Conservation (phyloP, 2,888 invertebrate genomes). For the Dascillus cervinus region DNA sequence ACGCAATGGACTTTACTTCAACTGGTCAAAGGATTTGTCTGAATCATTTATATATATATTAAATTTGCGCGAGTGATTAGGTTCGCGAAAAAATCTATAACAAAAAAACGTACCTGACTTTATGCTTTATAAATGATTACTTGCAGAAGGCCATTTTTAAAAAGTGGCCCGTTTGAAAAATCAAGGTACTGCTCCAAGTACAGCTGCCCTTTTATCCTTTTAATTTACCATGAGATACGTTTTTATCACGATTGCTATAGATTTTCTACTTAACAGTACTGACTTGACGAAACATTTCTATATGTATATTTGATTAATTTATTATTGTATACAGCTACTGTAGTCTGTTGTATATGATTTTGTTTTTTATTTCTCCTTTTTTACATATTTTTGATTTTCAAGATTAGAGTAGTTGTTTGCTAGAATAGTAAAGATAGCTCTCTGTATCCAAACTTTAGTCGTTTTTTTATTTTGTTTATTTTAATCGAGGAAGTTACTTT, state of each 20-base stretch:
- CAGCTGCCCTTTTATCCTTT: too few relatives aligned
- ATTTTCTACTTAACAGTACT: conserved; percentile 32
- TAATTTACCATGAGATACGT: conserved; percentile 13
- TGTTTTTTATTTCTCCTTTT: conserved; percentile 22
- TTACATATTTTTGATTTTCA: conserved; percentile 21
- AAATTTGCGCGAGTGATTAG: too few relatives aligned
- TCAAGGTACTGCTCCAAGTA: conserved; percentile 25
- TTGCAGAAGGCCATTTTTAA: conserved; percentile 20
- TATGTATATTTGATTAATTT: conserved; percentile 26
- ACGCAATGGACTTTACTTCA: too few relatives aligned
- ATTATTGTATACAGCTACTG: conserved; percentile 24
- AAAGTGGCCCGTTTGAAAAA: conserved; percentile 21
- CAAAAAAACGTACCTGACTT: conserved; percentile 41
- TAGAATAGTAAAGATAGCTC: conserved; percentile 35
- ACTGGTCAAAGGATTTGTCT: too few relatives aligned
- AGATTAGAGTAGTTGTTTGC: conserved; percentile 30
- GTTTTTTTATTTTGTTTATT: too few relatives aligned
- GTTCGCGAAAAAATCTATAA: conserved; percentile 21
- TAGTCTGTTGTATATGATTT: conserved; percentile 26
- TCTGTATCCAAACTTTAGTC: conserved; percentile 36
- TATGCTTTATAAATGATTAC: conserved; percentile 36
- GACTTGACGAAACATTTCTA: conserved; percentile 26
- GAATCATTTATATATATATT: too few relatives aligned
- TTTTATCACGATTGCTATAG: conserved; percentile 20
- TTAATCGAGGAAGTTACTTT: conserved; percentile 27